A percentile compares a stretch with the other conserved stretches of the same genome.
phyloP scores from a whole-genome alignment of 2,113 vertebrate genomes.

The Sylvilagus bachmani region DNA sequence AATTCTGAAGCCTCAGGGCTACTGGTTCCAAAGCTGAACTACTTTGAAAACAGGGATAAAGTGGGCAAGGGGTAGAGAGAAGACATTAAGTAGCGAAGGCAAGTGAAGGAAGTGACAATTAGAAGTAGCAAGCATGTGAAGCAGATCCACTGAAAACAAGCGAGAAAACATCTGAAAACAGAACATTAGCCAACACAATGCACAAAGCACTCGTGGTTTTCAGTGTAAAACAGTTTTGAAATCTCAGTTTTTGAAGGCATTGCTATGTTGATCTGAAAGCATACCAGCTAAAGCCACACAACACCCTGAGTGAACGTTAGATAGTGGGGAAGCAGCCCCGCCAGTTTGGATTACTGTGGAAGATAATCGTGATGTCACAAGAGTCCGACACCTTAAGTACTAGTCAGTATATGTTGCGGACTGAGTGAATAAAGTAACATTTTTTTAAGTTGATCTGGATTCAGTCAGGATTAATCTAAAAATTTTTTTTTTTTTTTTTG shows the following conservation, averaged over 20 bases:
- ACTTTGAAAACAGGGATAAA: slow-evolving; percentile 17
- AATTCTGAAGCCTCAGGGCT: background rate
- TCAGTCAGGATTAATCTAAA: background rate
- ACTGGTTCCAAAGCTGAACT: slow-evolving; percentile 17
- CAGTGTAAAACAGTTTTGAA: background rate
- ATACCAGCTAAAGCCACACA: background rate
- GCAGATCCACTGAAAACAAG: background rate
- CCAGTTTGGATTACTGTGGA: background rate
- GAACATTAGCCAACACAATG: background rate
- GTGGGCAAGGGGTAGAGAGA: background rate
- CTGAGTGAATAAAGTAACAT: background rate
- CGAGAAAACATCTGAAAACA: slow-evolving; percentile 15
- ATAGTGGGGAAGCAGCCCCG: background rate
- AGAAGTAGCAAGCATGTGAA: background rate
- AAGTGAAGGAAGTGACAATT: background rate
- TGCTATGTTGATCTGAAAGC: background rate
- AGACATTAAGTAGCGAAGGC: background rate
- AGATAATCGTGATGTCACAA: background rate
- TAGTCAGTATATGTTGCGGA: slow-evolving; percentile 13
- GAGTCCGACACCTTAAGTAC: background rate
- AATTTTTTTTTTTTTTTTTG: too few relatives aligned
- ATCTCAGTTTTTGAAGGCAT: background rate
- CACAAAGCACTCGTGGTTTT: background rate
- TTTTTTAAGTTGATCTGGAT: background rate
- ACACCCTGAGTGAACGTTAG: background rate